Percentiles rank a stretch among this genome's conserved stretches.
phyloP scores from a whole-genome alignment of 2,888 invertebrate genomes.

The Melanargia galathea region DNA sequence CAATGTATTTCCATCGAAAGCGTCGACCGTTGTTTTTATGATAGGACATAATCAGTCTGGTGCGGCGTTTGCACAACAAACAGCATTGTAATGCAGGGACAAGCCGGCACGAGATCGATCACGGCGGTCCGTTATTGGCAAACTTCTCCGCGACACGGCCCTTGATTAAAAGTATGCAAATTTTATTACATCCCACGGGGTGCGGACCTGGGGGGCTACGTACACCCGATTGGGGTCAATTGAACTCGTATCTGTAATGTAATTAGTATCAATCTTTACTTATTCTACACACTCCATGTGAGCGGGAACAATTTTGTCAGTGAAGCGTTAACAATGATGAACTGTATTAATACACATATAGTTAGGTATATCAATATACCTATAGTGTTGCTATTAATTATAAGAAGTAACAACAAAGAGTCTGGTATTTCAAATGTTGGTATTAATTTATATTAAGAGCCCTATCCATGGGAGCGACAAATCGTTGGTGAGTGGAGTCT shows the following conservation, averaged over 20 bases:
- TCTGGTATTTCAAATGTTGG: no score
- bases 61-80: constrained; percentile 51
- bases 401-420: no score
- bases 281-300: constrained; percentile 29
- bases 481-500: no score
- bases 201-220: constrained; percentile 52
- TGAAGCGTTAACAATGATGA: not conserved
- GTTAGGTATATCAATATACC: no score
- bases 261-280: constrained; percentile 48
- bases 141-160: constrained; percentile 82
- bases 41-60: constrained; percentile 40
- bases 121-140: constrained; percentile 79
- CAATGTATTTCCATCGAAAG: constrained; percentile 4
- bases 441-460: no score
- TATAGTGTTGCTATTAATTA: no score
- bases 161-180: constrained; percentile 84
- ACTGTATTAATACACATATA: not conserved
- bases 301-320: constrained; percentile 14
- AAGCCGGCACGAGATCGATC: constrained; percentile 74
- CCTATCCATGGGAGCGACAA: no score
- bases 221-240: constrained; percentile 55
- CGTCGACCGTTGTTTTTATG: constrained; percentile 31
- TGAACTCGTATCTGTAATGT: constrained; percentile 50
- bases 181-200: constrained; percentile 79
- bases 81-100: constrained; percentile 66